These are phyloP conservation scores for Kryptopterus vitreolus DNA, from an alignment of 2,797 vertebrate species.

Conservation along the genomic window DNA sequence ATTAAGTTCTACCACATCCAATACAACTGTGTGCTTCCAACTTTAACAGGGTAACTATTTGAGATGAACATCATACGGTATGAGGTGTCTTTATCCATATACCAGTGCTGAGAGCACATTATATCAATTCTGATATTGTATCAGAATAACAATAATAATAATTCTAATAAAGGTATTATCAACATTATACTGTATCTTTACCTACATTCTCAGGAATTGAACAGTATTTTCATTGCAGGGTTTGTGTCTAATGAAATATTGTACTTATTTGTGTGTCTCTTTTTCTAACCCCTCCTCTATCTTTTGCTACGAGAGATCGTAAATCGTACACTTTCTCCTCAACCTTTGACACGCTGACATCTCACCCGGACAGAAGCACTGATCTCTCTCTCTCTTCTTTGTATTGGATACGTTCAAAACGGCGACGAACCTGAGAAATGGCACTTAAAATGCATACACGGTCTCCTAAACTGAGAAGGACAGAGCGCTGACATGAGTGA, in stretches of 20 bases:
- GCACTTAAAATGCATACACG: conserved; percentile 40
- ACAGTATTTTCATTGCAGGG: not conserved
- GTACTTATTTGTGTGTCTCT: not conserved
- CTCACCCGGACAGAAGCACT: not conserved
- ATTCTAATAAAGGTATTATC: not conserved
- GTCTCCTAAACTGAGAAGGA: not conserved
- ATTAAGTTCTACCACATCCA: too few species aligned
- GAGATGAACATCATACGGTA: too few species aligned
- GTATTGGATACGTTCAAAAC: not conserved
- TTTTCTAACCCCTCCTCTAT: too few species aligned
- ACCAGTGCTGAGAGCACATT: not conserved
- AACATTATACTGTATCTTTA: not conserved
- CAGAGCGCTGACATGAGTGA: not conserved
- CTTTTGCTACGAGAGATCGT: not conserved
- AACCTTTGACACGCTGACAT: conserved; percentile 1
- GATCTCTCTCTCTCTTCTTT: not conserved
- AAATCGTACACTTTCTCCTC: not conserved
- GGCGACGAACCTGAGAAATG: conserved; percentile 30
- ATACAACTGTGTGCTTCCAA: too few species aligned
- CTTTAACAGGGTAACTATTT: too few species aligned
- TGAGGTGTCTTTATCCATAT: not conserved
- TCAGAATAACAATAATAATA: too few species aligned
- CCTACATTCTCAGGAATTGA: not conserved
- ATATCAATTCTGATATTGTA: too few species aligned
- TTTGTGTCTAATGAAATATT: not conserved